Conservation (phyloP, 1,140 invertebrate species). For the Euschistus heros region DNA sequence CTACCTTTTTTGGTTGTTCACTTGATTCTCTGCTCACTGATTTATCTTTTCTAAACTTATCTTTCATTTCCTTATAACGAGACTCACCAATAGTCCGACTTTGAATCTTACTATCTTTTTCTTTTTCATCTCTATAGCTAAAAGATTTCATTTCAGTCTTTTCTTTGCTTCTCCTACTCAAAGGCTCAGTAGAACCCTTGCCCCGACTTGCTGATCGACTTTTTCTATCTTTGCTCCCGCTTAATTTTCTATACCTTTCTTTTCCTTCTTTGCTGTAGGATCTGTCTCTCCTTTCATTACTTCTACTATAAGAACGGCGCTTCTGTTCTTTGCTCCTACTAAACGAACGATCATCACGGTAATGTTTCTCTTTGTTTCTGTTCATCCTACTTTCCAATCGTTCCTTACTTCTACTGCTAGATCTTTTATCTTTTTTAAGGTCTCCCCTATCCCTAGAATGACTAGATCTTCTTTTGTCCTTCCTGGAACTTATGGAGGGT, state of each 20-base stretch:
- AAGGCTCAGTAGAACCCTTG: background rate
- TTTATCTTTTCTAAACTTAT: conserved; percentile 4
- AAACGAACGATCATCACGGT: background rate
- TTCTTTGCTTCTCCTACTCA: conserved; percentile 2
- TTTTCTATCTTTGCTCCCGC: conserved; percentile 15
- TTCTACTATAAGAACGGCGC: conserved; percentile 10
- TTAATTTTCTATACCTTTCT: background rate
- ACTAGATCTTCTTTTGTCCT: background rate
- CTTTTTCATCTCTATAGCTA: conserved; percentile 17
- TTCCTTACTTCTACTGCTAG: conserved; percentile 2
- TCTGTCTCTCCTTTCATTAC: conserved; percentile 2
- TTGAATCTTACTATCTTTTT: conserved; percentile 5
- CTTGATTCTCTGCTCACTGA: background rate
- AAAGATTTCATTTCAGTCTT: conserved; percentile 10
- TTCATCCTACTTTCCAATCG: background rate
- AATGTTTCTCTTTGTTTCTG: background rate
- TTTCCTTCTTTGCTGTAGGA: background rate
- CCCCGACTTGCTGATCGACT: conserved; percentile 10
- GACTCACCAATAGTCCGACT: background rate
- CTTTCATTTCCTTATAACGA: background rate
- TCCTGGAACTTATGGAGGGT: no score
- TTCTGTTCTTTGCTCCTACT: conserved; percentile 18
- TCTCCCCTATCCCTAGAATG: conserved; percentile 8
- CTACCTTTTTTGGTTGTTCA: conserved; percentile 3
- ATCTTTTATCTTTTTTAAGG: background rate